Evolutionary conservation across 2,888 invertebrate species (phyloP), one percentile per base, ranked within the genome.

Genomic region (Xestia c-nigrum): DNA sequence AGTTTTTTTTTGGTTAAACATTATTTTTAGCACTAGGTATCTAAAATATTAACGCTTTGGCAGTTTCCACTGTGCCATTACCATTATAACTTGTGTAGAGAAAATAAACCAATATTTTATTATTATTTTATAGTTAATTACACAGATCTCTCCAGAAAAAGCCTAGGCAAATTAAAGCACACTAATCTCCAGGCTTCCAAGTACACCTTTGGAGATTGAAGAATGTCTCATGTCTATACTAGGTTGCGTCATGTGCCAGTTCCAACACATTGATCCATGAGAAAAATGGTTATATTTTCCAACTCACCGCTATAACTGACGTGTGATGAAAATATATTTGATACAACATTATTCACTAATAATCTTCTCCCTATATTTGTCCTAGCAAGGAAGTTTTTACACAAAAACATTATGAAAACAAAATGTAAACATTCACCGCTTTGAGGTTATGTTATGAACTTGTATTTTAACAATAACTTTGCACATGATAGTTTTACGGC

Each of bases 391-490:
- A 80, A 47, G 64, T 78, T 87, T 9, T 87, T 88, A 61, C 64
- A 79, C n/a, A 81, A 57, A 79, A 88, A 83, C 88, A 88, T 88
- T 66, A 72, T 57, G 31, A 46, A 74, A 55, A 52, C 0, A 43
- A 50, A 59, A 59, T 55, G 71, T 78, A 72, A 74, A 74, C 59
- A 75, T 40, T 61, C 57, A 46, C 69, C 64, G 24, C 10, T 67
- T 47, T 67, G 38, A 83, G 87, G 83, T 88, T 88, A 88, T 88
- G 80, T 87, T 87, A 71, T 81, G 72, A 74, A 71, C 19, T 38
- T 72, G 55, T 57, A 63, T 47, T 78, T 57, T 24, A 40, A 14
- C 5, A 57, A 50, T 66, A 69, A 59, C 71, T 78, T 63, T 71
- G 55, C 66, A 38, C 67, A 68, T 73, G 19, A 66, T 63, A 70